A percentile compares a stretch with the other conserved stretches of the same genome.
phyloP scores from a whole-genome alignment of 2,888 invertebrate genomes.

The Eretmocerus hayati region DNA sequence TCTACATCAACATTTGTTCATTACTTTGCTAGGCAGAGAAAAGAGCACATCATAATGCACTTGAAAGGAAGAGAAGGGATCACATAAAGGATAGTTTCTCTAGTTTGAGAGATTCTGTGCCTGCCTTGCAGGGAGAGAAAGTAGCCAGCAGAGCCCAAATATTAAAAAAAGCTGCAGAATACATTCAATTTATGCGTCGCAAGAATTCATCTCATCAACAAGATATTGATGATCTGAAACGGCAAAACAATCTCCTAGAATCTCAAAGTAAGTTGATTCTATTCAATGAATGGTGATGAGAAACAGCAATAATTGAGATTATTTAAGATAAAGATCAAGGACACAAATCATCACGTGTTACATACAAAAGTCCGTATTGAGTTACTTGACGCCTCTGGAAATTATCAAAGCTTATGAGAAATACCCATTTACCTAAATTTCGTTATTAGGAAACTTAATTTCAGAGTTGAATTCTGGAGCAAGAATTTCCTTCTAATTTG shows the following conservation, averaged over 20 bases:
- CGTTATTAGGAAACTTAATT: too few species aligned
- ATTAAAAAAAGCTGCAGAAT: conserved; percentile 95
- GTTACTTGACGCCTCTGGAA: too few species aligned
- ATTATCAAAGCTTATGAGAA: too few species aligned
- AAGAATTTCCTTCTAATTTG: too few species aligned
- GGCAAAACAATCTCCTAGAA: conserved; percentile 83
- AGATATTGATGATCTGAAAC: conserved; percentile 89
- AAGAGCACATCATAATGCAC: conserved; percentile 96
- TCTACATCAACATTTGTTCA: too few species aligned
- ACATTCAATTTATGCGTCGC: conserved; percentile 89
- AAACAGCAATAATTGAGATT: background rate
- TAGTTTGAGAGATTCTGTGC: conserved; percentile 89
- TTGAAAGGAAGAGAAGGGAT: conserved; percentile 93
- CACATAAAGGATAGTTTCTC: conserved; percentile 99
- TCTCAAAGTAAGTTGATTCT: conserved; percentile 67
- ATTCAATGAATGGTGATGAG: too few species aligned
- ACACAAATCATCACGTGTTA: too few species aligned
- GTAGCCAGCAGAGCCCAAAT: conserved; percentile 96
- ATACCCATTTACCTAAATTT: too few species aligned
- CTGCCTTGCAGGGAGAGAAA: conserved; percentile 93
- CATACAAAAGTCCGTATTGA: too few species aligned
- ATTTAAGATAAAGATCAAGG: too few species aligned
- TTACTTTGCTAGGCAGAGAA: conserved; percentile 72
- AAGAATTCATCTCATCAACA: conserved; percentile 90
- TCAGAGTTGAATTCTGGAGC: too few species aligned